Conservation (phyloP, 2,113 vertebrate genomes). For the Erpornis zantholeuca region DNA sequence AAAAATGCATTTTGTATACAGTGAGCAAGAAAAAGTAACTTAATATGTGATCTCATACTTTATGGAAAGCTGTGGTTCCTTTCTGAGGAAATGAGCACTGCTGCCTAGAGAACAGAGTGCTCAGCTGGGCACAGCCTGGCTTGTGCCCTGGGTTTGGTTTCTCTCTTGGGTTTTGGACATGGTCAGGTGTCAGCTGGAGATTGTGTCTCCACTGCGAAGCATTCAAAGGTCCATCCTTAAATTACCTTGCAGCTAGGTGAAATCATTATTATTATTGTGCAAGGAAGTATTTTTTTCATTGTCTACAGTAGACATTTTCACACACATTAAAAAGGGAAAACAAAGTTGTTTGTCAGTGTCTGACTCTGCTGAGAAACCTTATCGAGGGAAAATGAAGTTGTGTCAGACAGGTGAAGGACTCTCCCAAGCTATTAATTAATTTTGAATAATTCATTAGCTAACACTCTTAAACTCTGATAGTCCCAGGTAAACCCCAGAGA, state of each 20-base stretch:
- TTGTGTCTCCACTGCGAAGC: not conserved
- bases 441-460: conserved; percentile 76
- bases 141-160: not conserved
- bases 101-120: not conserved
- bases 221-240: not conserved
- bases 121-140: not conserved
- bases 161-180: not conserved
- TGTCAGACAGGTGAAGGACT: conserved; percentile 72
- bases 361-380: conserved; percentile 64
- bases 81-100: not conserved
- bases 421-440: conserved; percentile 61
- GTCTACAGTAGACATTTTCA: not conserved
- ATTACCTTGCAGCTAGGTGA: not conserved
- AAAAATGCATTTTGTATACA: not conserved
- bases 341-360: conserved; percentile 30
- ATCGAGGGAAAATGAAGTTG: conserved; percentile 66
- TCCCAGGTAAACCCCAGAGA: conserved; percentile 46
- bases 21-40: not conserved
- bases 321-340: conserved; percentile 15
- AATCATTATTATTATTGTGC: not conserved
- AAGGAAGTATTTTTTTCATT: not conserved
- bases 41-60: not conserved
- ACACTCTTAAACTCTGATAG: conserved; percentile 31
- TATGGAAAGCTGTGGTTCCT: not conserved
- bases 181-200: not conserved